Percentiles rank a stretch among this genome's conserved stretches.
These are phyloP conservation scores for Butorides virescens DNA, from an alignment of 2,113 vertebrate species.

Conservation along the genomic window DNA sequence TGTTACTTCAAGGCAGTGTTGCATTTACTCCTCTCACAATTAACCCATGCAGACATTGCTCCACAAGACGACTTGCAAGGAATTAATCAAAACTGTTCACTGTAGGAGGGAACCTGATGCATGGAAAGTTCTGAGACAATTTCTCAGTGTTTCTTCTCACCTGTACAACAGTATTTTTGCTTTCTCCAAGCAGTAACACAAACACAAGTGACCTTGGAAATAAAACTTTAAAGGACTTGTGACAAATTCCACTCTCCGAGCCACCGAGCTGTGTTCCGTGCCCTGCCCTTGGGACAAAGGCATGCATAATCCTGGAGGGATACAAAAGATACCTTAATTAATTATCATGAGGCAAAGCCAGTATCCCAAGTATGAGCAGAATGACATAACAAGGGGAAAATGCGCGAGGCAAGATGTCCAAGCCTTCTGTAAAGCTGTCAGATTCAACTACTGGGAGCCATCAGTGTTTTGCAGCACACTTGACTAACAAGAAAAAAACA, in stretches of 20 bases:
- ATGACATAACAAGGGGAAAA: background rate
- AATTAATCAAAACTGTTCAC: background rate
- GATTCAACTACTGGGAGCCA: background rate
- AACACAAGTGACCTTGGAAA: background rate
- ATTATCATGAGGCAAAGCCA: background rate
- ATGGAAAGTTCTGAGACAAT: background rate
- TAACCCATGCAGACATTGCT: background rate
- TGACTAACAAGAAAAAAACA: background rate
- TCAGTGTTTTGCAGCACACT: background rate
- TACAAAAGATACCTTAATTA: background rate
- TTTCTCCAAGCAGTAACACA: background rate
- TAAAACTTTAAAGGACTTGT: background rate
- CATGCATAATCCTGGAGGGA: background rate
- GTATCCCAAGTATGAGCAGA: background rate
- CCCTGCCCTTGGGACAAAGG: background rate
- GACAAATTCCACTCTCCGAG: background rate
- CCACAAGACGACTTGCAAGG: background rate
- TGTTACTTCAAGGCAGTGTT: background rate
- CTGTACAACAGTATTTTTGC: background rate
- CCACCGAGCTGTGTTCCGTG: background rate
- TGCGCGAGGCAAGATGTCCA: too few species aligned
- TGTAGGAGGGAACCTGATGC: background rate
- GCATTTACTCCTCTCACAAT: background rate
- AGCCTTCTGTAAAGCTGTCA: background rate
- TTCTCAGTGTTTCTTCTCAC: background rate